Conservation (phyloP, 2,113 vertebrate genomes). For the Crotalus viridis region DNA sequence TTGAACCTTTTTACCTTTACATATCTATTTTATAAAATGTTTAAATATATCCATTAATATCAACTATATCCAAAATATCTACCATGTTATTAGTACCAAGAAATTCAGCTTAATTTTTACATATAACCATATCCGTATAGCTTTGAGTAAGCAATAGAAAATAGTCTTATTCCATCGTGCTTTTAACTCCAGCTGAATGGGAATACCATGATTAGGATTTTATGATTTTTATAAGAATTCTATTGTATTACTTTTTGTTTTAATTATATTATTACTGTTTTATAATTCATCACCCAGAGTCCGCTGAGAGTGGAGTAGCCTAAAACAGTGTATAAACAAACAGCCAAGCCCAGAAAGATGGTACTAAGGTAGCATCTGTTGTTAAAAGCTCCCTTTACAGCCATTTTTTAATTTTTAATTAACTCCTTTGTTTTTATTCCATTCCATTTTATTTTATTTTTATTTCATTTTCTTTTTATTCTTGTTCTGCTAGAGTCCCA, state of each 20-base stretch:
- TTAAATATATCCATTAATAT: not conserved
- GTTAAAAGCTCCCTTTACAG: not conserved
- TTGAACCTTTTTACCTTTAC: not conserved
- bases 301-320: not conserved
- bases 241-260: not conserved
- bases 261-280: not conserved
- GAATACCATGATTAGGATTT: not conserved
- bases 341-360: not conserved
- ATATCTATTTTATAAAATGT: not conserved
- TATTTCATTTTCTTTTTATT: not conserved
- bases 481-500: not conserved
- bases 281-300: not conserved
- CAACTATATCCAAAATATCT: not conserved
- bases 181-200: not conserved
- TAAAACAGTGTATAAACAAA: not conserved
- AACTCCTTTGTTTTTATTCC: not conserved
- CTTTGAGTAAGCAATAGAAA: not conserved
- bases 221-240: not conserved
- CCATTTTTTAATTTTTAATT: not conserved
- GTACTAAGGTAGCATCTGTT: not conserved
- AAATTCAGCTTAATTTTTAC: not conserved
- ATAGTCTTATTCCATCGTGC: not conserved
- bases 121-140: not conserved
- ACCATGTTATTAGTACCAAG: not conserved
- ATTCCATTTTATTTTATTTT: not conserved